phyloP scores from a whole-genome alignment of 2,888 invertebrate genomes.

The Bursaphelenchus okinawaensis region DNA sequence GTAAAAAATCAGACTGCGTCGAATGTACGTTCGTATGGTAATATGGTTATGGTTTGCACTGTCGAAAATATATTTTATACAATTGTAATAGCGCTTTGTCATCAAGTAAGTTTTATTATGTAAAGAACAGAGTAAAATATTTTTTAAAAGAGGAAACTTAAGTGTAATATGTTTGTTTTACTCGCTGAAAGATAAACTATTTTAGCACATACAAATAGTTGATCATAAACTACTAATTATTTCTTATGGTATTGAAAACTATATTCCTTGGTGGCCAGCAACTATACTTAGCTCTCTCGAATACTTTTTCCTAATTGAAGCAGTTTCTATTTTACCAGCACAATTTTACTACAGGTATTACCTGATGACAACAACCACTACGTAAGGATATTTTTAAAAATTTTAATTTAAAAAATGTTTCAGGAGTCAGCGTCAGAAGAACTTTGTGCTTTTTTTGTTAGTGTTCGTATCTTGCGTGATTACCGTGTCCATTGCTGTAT shows the following conservation, averaged over 20 bases:
- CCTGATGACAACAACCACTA: background rate
- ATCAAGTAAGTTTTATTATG: conserved; percentile 13
- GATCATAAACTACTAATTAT: conserved; percentile 7
- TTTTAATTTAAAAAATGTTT: background rate
- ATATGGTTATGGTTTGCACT: conserved; percentile 10
- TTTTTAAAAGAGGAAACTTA: too few relatives aligned
- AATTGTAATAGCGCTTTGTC: conserved; percentile 2
- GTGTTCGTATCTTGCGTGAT: background rate
- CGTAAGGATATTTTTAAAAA: background rate
- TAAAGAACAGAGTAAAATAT: too few relatives aligned
- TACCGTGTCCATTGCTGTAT: background rate
- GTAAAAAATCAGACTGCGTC: conserved; percentile 10
- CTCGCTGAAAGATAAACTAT: too few relatives aligned
- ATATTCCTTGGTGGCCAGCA: background rate
- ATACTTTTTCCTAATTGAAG: conserved; percentile 10
- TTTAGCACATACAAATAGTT: conserved; percentile 8
- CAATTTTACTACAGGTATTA: conserved; percentile 8
- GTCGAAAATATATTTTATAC: background rate
- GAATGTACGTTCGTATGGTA: conserved; percentile 7
- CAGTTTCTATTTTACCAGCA: conserved; percentile 7
- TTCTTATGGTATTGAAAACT: background rate
- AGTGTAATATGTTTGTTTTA: background rate
- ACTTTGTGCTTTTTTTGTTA: background rate
- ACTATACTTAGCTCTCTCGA: conserved; percentile 1
- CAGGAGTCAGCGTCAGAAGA: background rate